Conservation (phyloP, 2,888 invertebrate genomes). For the Dendrolimus houi region DNA sequence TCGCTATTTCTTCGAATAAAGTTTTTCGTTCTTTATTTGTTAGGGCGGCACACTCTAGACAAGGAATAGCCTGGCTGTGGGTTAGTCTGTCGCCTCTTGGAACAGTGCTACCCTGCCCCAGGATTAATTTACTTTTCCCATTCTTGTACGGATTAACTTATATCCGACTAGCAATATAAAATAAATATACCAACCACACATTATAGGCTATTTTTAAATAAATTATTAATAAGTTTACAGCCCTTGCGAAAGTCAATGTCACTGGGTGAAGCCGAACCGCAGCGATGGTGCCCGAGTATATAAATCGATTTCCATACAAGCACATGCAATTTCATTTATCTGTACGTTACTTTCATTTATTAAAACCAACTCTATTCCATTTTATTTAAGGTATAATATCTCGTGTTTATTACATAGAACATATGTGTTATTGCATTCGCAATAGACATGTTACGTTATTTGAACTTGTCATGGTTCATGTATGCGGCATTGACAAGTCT, state of each 20-base stretch:
- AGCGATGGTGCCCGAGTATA: background rate
- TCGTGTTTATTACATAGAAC: background rate
- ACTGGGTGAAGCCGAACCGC: background rate
- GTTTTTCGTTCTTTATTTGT: too few relatives aligned
- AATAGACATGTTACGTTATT: background rate
- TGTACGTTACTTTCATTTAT: background rate
- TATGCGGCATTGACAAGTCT: background rate
- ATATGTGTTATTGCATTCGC: background rate
- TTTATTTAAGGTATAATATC: background rate
- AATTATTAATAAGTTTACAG: background rate
- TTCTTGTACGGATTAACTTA: too few relatives aligned
- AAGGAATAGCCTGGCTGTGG: too few relatives aligned
- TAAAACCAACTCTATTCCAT: background rate
- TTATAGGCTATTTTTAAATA: background rate
- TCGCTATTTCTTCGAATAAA: too few relatives aligned
- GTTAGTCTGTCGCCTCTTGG: too few relatives aligned
- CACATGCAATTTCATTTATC: background rate
- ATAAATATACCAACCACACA: background rate
- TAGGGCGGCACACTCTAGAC: too few relatives aligned
- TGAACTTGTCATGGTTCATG: background rate
- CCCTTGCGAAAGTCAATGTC: background rate
- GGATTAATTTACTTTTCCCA: too few relatives aligned
- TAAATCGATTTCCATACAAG: background rate
- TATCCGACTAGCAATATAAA: too few relatives aligned
- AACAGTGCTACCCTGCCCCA: too few relatives aligned